Evolutionary conservation across 2,888 invertebrate species (phyloP).

Genomic region (Pyrrhosoma nymphula): DNA sequence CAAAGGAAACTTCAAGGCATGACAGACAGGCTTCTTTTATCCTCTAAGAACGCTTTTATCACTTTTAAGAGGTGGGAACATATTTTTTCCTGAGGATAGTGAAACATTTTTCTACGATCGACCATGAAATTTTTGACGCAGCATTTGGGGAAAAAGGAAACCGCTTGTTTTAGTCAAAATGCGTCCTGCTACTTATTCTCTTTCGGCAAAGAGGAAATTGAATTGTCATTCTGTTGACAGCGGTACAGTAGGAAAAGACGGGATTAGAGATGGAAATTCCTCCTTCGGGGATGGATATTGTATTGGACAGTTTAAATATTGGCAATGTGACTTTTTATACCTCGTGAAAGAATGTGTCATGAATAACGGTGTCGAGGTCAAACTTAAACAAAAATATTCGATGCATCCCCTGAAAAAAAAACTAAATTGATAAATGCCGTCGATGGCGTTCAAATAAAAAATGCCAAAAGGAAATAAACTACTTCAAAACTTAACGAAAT

Average conservation of each 20-base stretch:
- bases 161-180: background rate
- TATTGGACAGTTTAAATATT: background rate
- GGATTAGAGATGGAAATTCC: background rate
- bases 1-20: background rate
- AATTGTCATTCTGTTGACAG: slow-evolving; percentile 16
- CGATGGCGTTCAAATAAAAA: background rate
- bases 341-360: background rate
- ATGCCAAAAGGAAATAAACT: background rate
- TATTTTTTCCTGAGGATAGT: background rate
- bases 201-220: background rate
- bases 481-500: background rate
- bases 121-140: background rate
- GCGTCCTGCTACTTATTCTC: background rate
- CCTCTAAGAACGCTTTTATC: background rate
- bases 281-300: background rate
- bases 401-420: background rate
- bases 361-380: background rate
- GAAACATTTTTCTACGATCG: background rate
- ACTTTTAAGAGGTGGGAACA: background rate
- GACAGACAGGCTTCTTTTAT: background rate
- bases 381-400: background rate
- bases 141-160: background rate
- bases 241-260: background rate
- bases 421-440: background rate
- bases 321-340: background rate